Base-by-base conservation (phyloP, 2,888 invertebrate species). In the Tridacna gigas region DNA sequence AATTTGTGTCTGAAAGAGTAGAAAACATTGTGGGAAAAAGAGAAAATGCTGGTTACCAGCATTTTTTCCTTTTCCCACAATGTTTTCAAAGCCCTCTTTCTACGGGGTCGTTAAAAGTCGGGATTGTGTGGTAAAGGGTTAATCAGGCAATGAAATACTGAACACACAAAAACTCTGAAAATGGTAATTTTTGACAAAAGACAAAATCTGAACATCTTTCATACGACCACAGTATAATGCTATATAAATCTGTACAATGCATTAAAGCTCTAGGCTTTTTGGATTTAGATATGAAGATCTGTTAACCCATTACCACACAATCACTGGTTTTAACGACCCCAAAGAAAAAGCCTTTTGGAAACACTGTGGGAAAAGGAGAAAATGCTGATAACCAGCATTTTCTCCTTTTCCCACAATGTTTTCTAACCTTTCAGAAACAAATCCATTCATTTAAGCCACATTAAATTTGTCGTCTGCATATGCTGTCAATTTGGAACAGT, bases 361-460 rank as follows among this genome's bases (percentile, higher is more conserved):
- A 22, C 18, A 61, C n/a, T 61, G 61, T 61, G 61, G n/a, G 9
- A 61, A 61, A 61, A 61, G 61, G 61, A 61, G 61, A 61, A 12
- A 61, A 15, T 61, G 12, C 61, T 61, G 13, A 9, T 61, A n/a
- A n/a, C n/a, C n/a, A n/a, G 61, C 61, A 61, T 15, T 61, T 61
- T 61, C 61, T 61, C 22, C 61, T 61, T 61, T 22, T n/a, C 13
- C 18, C 12, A 61, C 61, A 22, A 51, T 51, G 51, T 51, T 51
- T 51, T 51, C 15, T 13, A 51, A 11, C 15, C 51, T 51, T 13
- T 51, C 15, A n/a, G n/a, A n/a, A n/a, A n/a, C n/a, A n/a, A n/a
- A n/a, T n/a, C n/a, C n/a, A n/a, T n/a, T n/a, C n/a, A n/a, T n/a
- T n/a, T n/a, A n/a, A n/a, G n/a, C n/a, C n/a, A n/a, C n/a, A n/a